Evolutionary conservation across 2,888 invertebrate genomes (phyloP).

Genomic region (Siphlonurus alternatus): DNA sequence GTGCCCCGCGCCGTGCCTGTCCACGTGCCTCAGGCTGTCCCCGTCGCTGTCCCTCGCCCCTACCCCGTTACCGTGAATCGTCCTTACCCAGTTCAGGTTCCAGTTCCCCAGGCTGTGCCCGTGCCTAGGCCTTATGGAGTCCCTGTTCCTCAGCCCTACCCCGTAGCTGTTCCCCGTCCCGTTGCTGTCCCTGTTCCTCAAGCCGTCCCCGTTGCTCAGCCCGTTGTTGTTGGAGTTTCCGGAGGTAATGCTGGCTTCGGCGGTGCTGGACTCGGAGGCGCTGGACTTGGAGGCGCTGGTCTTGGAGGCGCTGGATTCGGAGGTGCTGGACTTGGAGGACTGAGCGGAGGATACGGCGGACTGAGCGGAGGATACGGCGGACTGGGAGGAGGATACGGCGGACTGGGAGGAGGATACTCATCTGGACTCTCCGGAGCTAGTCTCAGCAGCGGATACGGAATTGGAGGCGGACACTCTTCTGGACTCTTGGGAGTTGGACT

Average conservation of each 20-base stretch:
- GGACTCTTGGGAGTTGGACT: neutral
- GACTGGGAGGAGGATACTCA: neutral
- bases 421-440: neutral
- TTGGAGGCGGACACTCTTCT: neutral
- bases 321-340: neutral
- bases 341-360: neutral
- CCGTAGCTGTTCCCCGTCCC: slow-evolving; percentile 36
- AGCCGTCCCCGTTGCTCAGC: slow-evolving; percentile 35
- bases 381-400: neutral
- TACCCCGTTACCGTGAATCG: slow-evolving; percentile 6
- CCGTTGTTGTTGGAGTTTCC: slow-evolving; percentile 30
- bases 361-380: neutral
- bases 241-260: slow-evolving; percentile 11
- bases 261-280: neutral
- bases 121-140: slow-evolving; percentile 30
- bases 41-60: slow-evolving; percentile 5
- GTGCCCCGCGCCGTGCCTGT: slow-evolving; percentile 8
- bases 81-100: slow-evolving; percentile 6
- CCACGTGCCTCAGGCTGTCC: slow-evolving; percentile 5
- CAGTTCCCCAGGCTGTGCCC: neutral
- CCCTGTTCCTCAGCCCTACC: slow-evolving; percentile 35
- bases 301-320: neutral
- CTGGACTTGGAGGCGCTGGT: neutral
- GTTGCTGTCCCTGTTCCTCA: slow-evolving; percentile 34
- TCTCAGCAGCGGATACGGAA: neutral